phyloP scores from a whole-genome alignment of 2,797 vertebrate genomes.

The Lophura swinhoii region DNA sequence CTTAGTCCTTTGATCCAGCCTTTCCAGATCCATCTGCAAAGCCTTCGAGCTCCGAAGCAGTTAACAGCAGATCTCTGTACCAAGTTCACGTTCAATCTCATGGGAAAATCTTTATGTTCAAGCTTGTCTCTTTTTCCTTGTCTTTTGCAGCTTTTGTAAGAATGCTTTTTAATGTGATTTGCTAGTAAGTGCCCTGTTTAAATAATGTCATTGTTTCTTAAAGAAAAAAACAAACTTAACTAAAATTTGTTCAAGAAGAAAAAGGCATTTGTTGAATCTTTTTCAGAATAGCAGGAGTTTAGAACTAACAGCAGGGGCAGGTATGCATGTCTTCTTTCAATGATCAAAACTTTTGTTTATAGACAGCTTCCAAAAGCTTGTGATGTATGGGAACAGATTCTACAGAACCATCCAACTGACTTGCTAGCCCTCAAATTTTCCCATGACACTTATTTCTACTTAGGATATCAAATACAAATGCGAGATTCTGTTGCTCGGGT shows the following conservation, averaged over 20 bases:
- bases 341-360: background rate
- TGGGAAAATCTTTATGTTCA: too few relatives aligned
- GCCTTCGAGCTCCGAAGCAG: background rate
- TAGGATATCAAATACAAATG: constrained; percentile 86
- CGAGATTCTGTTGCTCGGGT: constrained; percentile 90
- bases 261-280: background rate
- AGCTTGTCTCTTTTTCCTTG: too few relatives aligned
- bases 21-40: background rate
- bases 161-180: background rate
- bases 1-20: background rate
- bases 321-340: background rate
- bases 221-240: too few relatives aligned
- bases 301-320: background rate
- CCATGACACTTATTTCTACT: constrained; percentile 91
- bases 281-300: background rate
- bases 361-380: constrained; percentile 87
- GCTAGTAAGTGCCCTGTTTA: background rate
- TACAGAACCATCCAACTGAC: constrained; percentile 90
- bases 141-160: background rate
- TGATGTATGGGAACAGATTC: constrained; percentile 89
- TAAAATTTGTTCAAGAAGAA: background rate
- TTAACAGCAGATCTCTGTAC: too few relatives aligned
- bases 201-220: background rate
- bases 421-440: constrained; percentile 21
- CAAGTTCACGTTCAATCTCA: too few relatives aligned